These are phyloP conservation scores for Ochotona princeps DNA, from an alignment of 2,113 vertebrate species.

Conservation along the genomic window DNA sequence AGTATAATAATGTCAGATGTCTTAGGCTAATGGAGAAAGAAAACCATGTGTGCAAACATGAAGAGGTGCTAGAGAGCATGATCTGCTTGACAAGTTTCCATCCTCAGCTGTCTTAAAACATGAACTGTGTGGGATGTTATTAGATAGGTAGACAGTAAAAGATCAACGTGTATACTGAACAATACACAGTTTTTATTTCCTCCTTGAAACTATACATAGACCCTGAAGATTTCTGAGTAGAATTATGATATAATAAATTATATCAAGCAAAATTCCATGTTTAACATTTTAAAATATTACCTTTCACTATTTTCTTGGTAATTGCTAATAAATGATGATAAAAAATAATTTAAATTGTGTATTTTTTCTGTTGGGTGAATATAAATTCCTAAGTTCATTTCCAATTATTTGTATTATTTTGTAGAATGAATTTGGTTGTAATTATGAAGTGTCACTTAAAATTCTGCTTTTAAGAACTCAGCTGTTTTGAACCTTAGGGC, in stretches of 20 bases:
- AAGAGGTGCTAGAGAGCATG: neutral
- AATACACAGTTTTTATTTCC: neutral
- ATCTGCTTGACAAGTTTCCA: neutral
- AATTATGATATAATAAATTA: neutral
- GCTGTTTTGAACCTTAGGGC: neutral
- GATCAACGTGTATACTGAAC: neutral
- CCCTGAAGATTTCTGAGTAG: neutral
- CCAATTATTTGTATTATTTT: neutral
- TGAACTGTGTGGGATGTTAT: neutral
- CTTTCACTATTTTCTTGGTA: neutral
- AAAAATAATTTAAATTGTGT: neutral
- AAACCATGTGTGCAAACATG: neutral
- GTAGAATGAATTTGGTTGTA: neutral
- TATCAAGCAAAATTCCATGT: neutral
- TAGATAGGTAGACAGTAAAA: neutral
- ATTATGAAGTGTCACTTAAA: conserved; percentile 47
- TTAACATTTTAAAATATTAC: neutral
- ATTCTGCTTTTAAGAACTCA: conserved; percentile 2
- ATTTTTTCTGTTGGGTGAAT: neutral
- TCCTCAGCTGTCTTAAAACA: neutral
- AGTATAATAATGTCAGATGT: neutral
- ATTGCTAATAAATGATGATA: conserved; percentile 22
- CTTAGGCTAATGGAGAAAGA: neutral
- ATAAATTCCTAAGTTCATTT: neutral
- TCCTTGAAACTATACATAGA: neutral